Evolutionary conservation across 2,888 invertebrate species (phyloP), one percentile per base, ranked within the genome.

Genomic region (Drosophila birchii): DNA sequence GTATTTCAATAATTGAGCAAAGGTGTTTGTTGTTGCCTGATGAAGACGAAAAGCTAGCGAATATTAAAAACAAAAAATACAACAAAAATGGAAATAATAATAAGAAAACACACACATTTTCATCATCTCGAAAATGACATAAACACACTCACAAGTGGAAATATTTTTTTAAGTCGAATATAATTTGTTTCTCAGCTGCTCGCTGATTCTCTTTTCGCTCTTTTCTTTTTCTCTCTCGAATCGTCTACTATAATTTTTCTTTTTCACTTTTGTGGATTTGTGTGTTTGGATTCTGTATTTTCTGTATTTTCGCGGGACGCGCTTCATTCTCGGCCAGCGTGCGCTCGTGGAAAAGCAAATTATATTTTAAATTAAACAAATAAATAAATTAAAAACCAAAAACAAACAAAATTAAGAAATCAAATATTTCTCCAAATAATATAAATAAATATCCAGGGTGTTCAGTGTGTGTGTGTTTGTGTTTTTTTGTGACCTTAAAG

Each of bases 231-330:
- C 26, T 43, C 44, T 64, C 58, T 49, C 62, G 45, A 66, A 56
- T 76, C 71, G 76, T 68, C 80, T 78, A 73, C 53, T 76, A 70
- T 60, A 71, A 71, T 71, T 79, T 79, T 77, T 75, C 57, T 49
- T 61, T 67, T 70, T 68, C 60, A 29, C 67, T 67, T 79, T 78
- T 82, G 68, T 78, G 76, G 73, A 66, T 68, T 71, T 71, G 61
- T 62, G 70, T 73, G 72, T 79, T 78, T 67, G 74, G 49, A 61
- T 64, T 55, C 62, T 78, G 78, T 83, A 76, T 78, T 85, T 86
- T 86, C 76, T 83, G 80, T 79, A 81, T 78, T 84, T 83, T 81
- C 84, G 79, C 81, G 79, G 81, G 81, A 80, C 85, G 81, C 84
- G 80, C 86, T 68, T 86, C 86, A 84, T 81, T 86, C 81, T 79